Evolutionary conservation across 1,140 invertebrate genomes (phyloP).

Genomic region (Drosophila pandora): DNA sequence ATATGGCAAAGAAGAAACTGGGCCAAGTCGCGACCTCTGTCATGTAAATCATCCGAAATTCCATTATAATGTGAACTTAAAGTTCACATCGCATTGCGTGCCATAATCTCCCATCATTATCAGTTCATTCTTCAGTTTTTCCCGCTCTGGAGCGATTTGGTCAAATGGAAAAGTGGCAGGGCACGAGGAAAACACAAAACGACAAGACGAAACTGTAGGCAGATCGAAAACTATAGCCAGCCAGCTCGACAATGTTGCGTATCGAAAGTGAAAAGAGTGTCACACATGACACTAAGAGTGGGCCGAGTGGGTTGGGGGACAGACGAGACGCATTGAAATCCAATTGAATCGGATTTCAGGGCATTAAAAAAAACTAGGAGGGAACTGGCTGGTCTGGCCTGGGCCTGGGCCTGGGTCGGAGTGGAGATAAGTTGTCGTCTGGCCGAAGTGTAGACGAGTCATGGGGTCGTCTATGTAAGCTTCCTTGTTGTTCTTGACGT

Average conservation of each 20-base stretch:
- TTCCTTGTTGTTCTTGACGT: slow-evolving; percentile 19
- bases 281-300: slow-evolving; percentile 34
- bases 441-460: slow-evolving; percentile 39
- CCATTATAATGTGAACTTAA: slow-evolving; percentile 79
- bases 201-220: slow-evolving; percentile 28
- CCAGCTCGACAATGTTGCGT: slow-evolving; percentile 54
- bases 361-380: slow-evolving; percentile 47
- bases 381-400: not conserved
- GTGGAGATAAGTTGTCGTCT: slow-evolving; percentile 41
- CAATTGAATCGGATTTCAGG: slow-evolving; percentile 79
- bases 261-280: slow-evolving; percentile 79
- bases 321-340: slow-evolving; percentile 57
- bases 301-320: not conserved
- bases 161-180: slow-evolving; percentile 52
- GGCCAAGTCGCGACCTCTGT: slow-evolving; percentile 67
- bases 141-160: slow-evolving; percentile 23
- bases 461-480: slow-evolving; percentile 35
- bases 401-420: not conserved
- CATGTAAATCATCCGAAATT: slow-evolving; percentile 80
- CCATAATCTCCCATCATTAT: slow-evolving; percentile 74
- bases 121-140: slow-evolving; percentile 42
- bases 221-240: slow-evolving; percentile 30
- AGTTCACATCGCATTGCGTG: slow-evolving; percentile 75
- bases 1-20: slow-evolving; percentile 52
- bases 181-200: slow-evolving; percentile 16